Conservation (phyloP, 2,113 vertebrate genomes). For the Varanus salvator region DNA sequence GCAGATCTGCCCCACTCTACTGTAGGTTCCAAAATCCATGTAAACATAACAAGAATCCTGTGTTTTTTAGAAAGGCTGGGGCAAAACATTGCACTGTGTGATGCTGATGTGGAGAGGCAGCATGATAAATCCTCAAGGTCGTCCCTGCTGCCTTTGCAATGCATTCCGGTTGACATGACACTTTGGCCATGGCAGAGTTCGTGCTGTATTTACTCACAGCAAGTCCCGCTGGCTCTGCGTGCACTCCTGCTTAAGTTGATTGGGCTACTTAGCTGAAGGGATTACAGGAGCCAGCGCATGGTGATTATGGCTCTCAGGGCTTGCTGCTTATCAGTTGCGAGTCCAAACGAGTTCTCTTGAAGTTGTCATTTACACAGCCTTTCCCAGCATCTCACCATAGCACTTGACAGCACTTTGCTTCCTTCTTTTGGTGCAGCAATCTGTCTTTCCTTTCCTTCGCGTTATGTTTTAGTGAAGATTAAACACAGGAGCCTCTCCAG, state of each 20-base stretch:
- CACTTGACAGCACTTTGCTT: constrained; percentile 13
- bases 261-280: background rate
- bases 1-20: background rate
- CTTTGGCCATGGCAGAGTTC: background rate
- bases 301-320: background rate
- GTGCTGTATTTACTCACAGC: constrained; percentile 19
- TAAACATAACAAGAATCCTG: background rate
- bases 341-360: constrained; percentile 1
- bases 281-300: constrained; percentile 3
- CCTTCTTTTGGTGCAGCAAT: background rate
- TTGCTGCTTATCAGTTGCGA: background rate
- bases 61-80: background rate
- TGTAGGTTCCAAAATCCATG: background rate
- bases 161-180: background rate
- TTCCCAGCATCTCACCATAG: background rate
- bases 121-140: background rate
- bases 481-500: background rate
- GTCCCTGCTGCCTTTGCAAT: background rate
- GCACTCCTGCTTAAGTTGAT: constrained; percentile 21
- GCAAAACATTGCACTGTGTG: background rate
- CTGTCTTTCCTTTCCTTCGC: background rate
- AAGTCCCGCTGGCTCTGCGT: background rate
- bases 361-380: constrained; percentile 20
- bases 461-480: constrained; percentile 12
- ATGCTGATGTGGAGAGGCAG: background rate